phyloP scores from a whole-genome alignment of 2,797 vertebrate species.

The Philypnodon macrostomus region DNA sequence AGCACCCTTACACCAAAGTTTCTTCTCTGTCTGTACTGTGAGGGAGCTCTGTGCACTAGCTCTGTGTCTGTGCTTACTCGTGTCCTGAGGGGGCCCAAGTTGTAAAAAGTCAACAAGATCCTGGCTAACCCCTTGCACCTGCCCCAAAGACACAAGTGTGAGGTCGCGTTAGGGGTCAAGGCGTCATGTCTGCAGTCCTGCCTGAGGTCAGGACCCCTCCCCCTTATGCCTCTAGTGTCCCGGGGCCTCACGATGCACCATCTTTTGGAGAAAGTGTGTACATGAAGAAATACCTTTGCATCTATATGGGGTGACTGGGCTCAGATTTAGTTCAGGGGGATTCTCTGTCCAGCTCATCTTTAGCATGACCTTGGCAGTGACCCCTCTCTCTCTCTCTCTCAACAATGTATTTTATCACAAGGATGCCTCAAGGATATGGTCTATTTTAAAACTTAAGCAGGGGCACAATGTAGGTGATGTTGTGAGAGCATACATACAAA shows the following conservation, averaged over 20 bases:
- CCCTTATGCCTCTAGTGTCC: slow-evolving; percentile 62
- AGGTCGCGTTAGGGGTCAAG: slow-evolving; percentile 64
- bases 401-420: slow-evolving; percentile 54
- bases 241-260: slow-evolving; percentile 55
- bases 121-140: slow-evolving; percentile 64
- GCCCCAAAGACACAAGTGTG: slow-evolving; percentile 79
- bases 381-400: slow-evolving; percentile 52
- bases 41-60: slow-evolving; percentile 53
- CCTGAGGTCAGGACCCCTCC: slow-evolving; percentile 72
- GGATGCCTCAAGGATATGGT: slow-evolving; percentile 51
- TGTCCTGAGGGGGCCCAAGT: slow-evolving; percentile 66
- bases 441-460: slow-evolving; percentile 44
- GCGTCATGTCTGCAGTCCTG: slow-evolving; percentile 77
- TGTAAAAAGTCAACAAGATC: slow-evolving; percentile 68
- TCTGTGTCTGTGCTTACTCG: slow-evolving; percentile 40
- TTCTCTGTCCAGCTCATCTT: slow-evolving; percentile 64
- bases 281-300: slow-evolving; percentile 32
- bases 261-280: slow-evolving; percentile 7
- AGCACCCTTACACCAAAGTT: not conserved
- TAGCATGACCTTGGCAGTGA: slow-evolving; percentile 66
- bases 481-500: slow-evolving; percentile 30
- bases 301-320: slow-evolving; percentile 50
- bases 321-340: slow-evolving; percentile 61
- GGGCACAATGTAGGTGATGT: slow-evolving; percentile 45
- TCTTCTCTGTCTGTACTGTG: slow-evolving; percentile 38